A percentile compares a stretch with the other conserved stretches of the same genome.
Evolutionary conservation across 2,113 vertebrate genomes (phyloP).

Genomic region (Pao palembangensis): DNA sequence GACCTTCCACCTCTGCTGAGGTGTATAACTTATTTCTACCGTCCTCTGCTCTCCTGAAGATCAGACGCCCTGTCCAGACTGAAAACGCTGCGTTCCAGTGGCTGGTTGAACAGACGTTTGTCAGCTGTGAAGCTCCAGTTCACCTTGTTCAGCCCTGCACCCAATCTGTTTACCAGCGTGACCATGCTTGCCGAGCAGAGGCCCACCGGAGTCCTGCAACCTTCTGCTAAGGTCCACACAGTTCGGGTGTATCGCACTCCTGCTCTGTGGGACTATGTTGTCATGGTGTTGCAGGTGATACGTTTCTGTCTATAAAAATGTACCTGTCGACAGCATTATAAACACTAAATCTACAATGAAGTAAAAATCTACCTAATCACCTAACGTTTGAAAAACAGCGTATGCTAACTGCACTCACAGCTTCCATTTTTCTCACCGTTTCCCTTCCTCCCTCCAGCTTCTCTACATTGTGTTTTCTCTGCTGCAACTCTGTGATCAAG

Average conservation of each 20-base stretch:
- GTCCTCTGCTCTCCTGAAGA: conserved; percentile 52
- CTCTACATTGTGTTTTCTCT: conserved; percentile 71
- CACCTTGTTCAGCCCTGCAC: conserved; percentile 69
- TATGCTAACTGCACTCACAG: too few species aligned
- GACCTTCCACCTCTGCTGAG: neutral
- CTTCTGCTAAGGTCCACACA: conserved; percentile 64
- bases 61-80: conserved; percentile 48
- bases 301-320: neutral
- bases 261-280: conserved; percentile 36
- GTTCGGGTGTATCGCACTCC: conserved; percentile 48
- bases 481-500: conserved; percentile 65
- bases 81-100: conserved; percentile 34
- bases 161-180: conserved; percentile 70
- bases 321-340: neutral
- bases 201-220: conserved; percentile 25
- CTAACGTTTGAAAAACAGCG: too few species aligned
- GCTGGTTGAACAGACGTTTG: conserved; percentile 60
- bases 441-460: conserved; percentile 59
- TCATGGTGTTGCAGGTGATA: conserved; percentile 70
- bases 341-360: neutral
- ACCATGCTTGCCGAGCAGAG: conserved; percentile 53
- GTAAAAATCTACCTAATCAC: too few species aligned
- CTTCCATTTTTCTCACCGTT: neutral
- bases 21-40: neutral
- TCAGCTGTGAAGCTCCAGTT: conserved; percentile 64